Base-by-base conservation (phyloP, 2,797 vertebrate genomes). In the Graptemys geographica region DNA sequence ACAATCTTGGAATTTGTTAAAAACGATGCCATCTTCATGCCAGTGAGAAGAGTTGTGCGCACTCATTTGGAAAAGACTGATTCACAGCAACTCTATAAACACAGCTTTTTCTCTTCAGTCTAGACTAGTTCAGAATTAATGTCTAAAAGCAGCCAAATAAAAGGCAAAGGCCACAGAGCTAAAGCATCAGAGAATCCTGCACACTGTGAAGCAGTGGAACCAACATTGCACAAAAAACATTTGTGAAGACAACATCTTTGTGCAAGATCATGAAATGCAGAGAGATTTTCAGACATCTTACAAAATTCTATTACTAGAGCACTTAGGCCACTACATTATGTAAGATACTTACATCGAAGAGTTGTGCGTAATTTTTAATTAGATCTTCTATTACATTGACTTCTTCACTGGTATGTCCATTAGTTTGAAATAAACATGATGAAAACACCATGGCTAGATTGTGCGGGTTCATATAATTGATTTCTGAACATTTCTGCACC, bases 381-480 rank as follows among this genome's bases (percentile, higher is more conserved):
- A 99, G 98, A 97, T 99, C 99, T 59, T 98, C 98, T 59, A 99
- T 98, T 94, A 99, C 99, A 84, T 93, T 97, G 11, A 98, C 98
- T 98, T 99, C 99, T 98, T 99, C 98, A 33, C 98, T 98, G 52
- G 98, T 99, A 95, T 99, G 99, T 94, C 99, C 99, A 87, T 96
- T 98, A 1, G 99, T 99, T 98, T 99, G 99, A 98, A 99, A 99
- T 83, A 99, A 97, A 97, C 98, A 99, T 53, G 99, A 98, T 21
- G 99, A 99, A 98, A 99, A 99, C n/a, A 98, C 98, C 56, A 98
- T 96, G 2, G 99, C 99, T 97, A 99, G 98, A 88, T 98, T 99
- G 59, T 98, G 98, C 51, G 98, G 97, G 12, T 98, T 97, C 99
- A 99, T 99, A 83, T 98, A 98, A 98, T 99, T 99, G 94, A 99